A percentile compares a stretch with the other conserved stretches of the same genome.
Conservation (phyloP, 2,113 vertebrate species). For the Merops nubicus region DNA sequence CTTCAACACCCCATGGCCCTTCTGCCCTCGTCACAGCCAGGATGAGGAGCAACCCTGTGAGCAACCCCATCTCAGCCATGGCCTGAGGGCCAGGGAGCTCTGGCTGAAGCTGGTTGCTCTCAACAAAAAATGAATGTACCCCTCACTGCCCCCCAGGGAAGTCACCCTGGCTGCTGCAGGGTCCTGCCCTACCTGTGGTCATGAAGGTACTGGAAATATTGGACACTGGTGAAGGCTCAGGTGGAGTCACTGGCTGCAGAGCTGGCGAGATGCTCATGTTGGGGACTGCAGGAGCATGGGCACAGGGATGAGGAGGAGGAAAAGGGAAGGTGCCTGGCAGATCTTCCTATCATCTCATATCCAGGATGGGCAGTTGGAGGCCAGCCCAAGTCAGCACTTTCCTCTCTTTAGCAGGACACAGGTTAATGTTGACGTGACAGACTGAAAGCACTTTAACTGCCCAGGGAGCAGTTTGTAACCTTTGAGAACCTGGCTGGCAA, state of each 20-base stretch:
- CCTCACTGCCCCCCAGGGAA: not conserved
- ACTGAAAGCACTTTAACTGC: not conserved
- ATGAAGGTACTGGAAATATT: not conserved
- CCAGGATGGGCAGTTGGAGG: not conserved
- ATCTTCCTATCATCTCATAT: not conserved
- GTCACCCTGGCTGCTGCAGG: not conserved
- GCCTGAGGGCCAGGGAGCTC: not conserved
- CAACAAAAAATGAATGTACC: accelerated
- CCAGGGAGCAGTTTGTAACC: not conserved
- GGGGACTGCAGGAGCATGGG: not conserved
- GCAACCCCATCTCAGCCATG: accelerated
- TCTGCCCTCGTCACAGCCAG: not conserved
- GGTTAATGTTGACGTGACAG: not conserved
- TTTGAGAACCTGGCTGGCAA: not conserved
- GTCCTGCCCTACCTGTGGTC: not conserved
- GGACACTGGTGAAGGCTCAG: not conserved
- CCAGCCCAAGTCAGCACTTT: not conserved
- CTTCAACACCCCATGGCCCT: accelerated
- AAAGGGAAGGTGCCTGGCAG: not conserved
- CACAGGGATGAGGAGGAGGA: not conserved
- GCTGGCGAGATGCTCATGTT: accelerated
- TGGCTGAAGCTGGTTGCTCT: not conserved
- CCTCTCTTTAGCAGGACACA: not conserved
- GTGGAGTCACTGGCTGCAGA: not conserved
- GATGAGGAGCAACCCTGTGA: not conserved